Conservation (phyloP, 1,140 invertebrate species). For the Hormaphis cornu region DNA sequence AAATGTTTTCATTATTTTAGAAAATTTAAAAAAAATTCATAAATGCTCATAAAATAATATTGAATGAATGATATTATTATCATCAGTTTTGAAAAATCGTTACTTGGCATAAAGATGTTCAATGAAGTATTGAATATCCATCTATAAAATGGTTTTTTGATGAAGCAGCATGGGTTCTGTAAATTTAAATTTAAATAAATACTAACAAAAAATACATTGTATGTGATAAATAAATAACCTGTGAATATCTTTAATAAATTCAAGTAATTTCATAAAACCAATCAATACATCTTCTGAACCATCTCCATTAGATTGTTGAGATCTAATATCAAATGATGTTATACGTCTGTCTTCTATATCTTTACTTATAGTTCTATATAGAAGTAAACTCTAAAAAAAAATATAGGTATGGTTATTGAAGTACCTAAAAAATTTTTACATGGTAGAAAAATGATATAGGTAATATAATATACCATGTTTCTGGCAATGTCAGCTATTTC, state of each 20-base stretch:
- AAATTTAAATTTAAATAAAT: background rate
- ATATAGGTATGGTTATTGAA: background rate
- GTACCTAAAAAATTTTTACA: background rate
- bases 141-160: background rate
- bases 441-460: too few species aligned
- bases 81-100: background rate
- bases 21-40: background rate
- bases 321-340: conserved; percentile 23
- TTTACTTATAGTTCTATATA: conserved; percentile 26
- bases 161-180: background rate
- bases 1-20: background rate
- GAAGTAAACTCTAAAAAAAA: conserved; percentile 25
- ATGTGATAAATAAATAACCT: background rate
- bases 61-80: background rate
- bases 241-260: conserved; percentile 30
- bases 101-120: background rate
- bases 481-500: conserved; percentile 11
- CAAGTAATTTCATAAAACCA: conserved; percentile 26
- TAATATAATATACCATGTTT: conserved; percentile 14
- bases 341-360: conserved; percentile 12
- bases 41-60: background rate
- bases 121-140: background rate
- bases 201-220: background rate
- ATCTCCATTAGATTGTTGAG: conserved; percentile 21
- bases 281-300: conserved; percentile 16